A percentile compares a stretch with the other conserved stretches of the same genome.
phyloP scores from a whole-genome alignment of 2,113 vertebrate genomes.

The Dascyllus trimaculatus region DNA sequence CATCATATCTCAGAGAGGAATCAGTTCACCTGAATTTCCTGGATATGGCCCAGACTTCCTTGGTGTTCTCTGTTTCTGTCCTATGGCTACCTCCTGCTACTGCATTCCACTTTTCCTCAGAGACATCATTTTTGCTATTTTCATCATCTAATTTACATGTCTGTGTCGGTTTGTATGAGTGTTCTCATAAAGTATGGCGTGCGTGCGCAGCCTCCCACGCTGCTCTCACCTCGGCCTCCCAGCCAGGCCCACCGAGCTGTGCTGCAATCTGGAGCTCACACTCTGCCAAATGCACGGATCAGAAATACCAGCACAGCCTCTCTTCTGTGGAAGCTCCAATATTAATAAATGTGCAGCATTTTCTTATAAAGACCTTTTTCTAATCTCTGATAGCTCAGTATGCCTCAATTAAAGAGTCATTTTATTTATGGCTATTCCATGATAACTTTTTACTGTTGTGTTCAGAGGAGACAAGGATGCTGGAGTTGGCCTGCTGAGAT shows the following conservation, averaged over 20 bases:
- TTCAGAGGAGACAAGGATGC: no score
- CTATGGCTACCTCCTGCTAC: background rate
- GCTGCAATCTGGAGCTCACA: slow-evolving; percentile 64
- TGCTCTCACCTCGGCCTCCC: slow-evolving; percentile 36
- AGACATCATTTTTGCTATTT: background rate
- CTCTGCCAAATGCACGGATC: slow-evolving; percentile 46
- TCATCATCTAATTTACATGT: background rate
- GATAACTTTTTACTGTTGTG: no score
- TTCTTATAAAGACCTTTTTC: background rate
- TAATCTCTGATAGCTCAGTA: background rate
- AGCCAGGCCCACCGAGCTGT: slow-evolving; percentile 54
- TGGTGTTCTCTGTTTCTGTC: background rate
- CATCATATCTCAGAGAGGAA: no score
- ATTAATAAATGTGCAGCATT: background rate
- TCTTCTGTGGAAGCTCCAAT: background rate
- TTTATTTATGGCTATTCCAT: no score
- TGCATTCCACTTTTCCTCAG: background rate
- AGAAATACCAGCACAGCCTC: background rate
- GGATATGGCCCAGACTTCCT: background rate
- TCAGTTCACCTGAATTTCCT: no score
- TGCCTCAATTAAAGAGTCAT: no score
- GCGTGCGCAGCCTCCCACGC: slow-evolving; percentile 34
- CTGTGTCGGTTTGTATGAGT: background rate
- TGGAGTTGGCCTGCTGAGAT: no score
- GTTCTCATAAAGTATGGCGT: background rate